These are phyloP conservation scores for Phasianus colchicus DNA, from an alignment of 2,113 vertebrate genomes.

Conservation along the genomic window DNA sequence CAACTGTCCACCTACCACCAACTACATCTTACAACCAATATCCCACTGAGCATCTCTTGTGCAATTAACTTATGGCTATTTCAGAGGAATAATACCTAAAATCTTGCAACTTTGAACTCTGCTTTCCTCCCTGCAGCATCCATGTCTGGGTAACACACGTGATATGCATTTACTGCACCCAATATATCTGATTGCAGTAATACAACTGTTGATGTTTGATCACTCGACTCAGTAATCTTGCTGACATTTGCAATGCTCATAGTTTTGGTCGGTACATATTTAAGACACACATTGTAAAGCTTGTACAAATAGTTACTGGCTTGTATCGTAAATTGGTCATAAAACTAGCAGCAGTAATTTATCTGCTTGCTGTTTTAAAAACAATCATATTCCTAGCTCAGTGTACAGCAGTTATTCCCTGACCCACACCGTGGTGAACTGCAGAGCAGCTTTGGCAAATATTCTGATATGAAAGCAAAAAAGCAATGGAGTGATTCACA, in stretches of 20 bases:
- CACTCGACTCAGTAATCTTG: background rate
- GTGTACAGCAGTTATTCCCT: background rate
- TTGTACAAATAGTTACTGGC: background rate
- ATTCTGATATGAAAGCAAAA: background rate
- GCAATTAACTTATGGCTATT: background rate
- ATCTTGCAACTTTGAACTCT: background rate
- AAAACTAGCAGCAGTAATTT: background rate
- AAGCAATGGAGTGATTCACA: background rate
- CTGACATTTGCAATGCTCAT: background rate
- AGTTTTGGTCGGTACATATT: background rate
- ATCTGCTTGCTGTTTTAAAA: background rate
- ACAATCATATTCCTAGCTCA: background rate
- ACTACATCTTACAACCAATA: background rate
- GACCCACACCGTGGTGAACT: background rate
- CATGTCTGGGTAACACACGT: rapidly evolving
- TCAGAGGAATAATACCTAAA: background rate
- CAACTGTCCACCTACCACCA: too few relatives aligned
- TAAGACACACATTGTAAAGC: background rate
- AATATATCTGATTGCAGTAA: background rate
- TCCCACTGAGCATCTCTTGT: background rate
- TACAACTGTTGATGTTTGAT: background rate
- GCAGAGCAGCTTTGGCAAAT: background rate
- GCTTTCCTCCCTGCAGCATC: background rate
- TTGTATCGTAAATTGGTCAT: background rate
- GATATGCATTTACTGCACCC: rapidly evolving